Conservation (phyloP, 2,797 vertebrate genomes). For the Arrhamphus sclerolepis region DNA sequence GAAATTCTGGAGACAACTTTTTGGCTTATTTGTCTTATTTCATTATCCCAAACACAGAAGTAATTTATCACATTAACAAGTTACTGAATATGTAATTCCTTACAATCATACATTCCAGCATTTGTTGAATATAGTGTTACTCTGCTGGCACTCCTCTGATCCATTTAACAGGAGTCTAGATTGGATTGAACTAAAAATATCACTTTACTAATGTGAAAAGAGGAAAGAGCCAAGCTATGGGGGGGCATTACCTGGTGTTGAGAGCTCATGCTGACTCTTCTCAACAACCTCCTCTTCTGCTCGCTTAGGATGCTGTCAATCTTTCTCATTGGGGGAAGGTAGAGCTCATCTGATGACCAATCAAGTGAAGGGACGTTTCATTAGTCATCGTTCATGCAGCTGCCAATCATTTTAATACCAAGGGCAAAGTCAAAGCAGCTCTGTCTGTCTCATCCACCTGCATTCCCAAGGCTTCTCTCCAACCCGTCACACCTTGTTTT, state of each 20-base stretch:
- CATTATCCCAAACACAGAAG: too few species aligned
- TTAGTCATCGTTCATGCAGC: conserved; percentile 51
- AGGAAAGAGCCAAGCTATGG: not conserved
- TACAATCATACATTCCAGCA: too few species aligned
- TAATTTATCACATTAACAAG: too few species aligned
- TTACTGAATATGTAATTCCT: too few species aligned
- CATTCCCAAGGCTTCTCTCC: conserved; percentile 30
- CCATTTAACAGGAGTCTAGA: too few species aligned
- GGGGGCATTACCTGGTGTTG: conserved; percentile 84
- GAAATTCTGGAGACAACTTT: too few species aligned
- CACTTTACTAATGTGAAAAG: not conserved
- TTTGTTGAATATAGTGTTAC: too few species aligned
- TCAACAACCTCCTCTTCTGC: conserved; percentile 91
- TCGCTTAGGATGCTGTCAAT: conserved; percentile 91
- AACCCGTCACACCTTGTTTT: conserved; percentile 36
- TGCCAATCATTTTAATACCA: conserved; percentile 51
- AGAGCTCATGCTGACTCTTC: conserved; percentile 87
- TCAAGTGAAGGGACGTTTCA: conserved; percentile 30
- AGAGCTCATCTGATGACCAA: conserved; percentile 86
- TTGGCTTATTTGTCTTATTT: too few species aligned
- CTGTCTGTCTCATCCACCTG: conserved; percentile 29
- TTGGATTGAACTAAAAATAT: not conserved
- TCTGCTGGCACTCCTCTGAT: too few species aligned
- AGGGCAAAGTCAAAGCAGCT: conserved; percentile 41
- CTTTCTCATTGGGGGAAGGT: conserved; percentile 93